Evolutionary conservation across 2,113 vertebrate species (phyloP), one percentile per base, ranked within the genome.

Genomic region (Ophiodon elongatus): DNA sequence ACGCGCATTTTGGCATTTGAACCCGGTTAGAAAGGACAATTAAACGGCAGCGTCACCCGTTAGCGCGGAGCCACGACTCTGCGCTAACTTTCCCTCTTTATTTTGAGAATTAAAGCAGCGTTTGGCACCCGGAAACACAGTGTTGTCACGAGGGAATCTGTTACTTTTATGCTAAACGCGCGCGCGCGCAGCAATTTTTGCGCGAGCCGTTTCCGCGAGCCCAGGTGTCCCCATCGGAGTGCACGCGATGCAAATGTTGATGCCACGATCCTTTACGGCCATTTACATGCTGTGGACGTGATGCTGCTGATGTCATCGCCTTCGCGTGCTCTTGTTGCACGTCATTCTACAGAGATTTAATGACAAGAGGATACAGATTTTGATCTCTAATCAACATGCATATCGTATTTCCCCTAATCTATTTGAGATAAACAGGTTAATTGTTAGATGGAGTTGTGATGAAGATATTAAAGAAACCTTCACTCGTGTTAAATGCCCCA

Each of bases 241-340:
- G 4, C 68, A 67, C 54, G 62, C 52, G 10, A 70, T 21, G 67
- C 80, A 71, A 6, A 62, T 50, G 8, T 73, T 85, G 63, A 47
- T 79, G 73, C 73, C 71, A 72, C 60, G 56, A 73, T 41, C 52
- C 45, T 63, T 31, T 3, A 13, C 57, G 25, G 57, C n/a, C 67
- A 25, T 66, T 52, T 59, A n/a, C 2, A 27, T 35, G 8, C 37
- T 37, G 33, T 37, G 23, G 59, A 63, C 47, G 68, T 67, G 56
- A 77, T 14, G 69, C 67, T 13, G 37, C 4, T 68, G 23, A 3
- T 41, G 31, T 54, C 39, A 4, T 35, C 9, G 0, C n/a, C 17
- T 13, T 39, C 8, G 4, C 15, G 37, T 72, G 56, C 15, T 27
- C 25, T 6, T 6, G 0, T 8, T 52, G 14, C 15, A 50, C 57